These are phyloP conservation scores for Leiothrix lutea DNA, from an alignment of 2,113 vertebrate genomes.

Conservation along the genomic window DNA sequence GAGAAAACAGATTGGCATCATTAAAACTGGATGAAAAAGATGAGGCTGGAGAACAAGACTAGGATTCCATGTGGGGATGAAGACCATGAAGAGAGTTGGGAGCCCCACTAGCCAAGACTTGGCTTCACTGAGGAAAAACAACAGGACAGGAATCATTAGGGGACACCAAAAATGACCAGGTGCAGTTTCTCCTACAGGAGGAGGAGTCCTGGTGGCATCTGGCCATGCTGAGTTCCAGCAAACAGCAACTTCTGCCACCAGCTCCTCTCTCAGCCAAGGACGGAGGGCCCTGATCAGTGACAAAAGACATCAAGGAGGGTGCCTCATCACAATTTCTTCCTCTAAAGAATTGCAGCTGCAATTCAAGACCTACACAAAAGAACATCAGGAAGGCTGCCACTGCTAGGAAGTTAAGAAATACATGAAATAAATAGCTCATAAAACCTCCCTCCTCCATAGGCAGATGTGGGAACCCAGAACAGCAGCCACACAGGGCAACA, in stretches of 20 bases:
- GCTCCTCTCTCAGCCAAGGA: neutral
- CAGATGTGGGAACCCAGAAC: neutral
- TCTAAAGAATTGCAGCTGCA: neutral
- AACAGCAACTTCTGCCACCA: neutral
- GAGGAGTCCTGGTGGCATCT: fast-evolving
- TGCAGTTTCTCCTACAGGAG: neutral
- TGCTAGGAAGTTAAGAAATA: neutral
- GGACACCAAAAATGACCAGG: neutral
- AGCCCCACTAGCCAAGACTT: neutral
- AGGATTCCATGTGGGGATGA: neutral
- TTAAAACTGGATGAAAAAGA: neutral
- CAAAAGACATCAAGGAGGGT: neutral
- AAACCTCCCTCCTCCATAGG: neutral
- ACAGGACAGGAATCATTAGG: fast-evolving
- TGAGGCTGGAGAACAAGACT: neutral
- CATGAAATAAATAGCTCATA: neutral
- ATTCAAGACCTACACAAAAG: neutral
- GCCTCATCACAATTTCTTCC: neutral
- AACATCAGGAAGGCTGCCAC: neutral
- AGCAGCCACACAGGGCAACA: neutral
- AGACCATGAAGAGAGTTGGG: neutral
- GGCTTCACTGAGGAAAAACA: neutral
- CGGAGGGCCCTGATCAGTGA: neutral
- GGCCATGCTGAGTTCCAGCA: neutral
- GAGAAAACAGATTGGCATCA: neutral